Base-by-base conservation (phyloP, 1,140 invertebrate genomes). In the Habropoda laboriosa region DNA sequence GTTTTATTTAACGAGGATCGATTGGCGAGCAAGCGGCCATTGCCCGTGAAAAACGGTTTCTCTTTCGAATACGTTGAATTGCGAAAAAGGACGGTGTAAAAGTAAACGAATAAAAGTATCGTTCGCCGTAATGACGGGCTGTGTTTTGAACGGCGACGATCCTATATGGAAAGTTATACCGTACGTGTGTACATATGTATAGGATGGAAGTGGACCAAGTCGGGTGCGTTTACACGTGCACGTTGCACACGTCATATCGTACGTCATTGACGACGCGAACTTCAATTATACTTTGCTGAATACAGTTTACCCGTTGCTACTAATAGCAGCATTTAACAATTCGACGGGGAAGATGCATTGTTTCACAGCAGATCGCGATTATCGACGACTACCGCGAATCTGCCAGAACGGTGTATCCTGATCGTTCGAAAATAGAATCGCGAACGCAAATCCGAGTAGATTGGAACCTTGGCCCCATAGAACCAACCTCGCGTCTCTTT, bases 1-100 rank as follows among this genome's bases (percentile, higher is more conserved):
- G 70, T 42, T 80, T 71, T 58, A 79, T 63, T 74, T 82, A 82
- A 83, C 53, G 74, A 82, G 70, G 61, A 82, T 83, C 75, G 82
- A 82, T 82, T 24, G 74, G 53, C 61, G 13, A 51, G 49, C 55
- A 10, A 51, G 49, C 55, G 30, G 18, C 18, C 24, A 51, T 70
- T 60, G 61, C 67, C 27, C 32, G 3, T 16, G 16, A 12, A 38
- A 42, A 64, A 21, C 21, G 8, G 16, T 47, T 30, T 53, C 32
- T 24, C 35, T 53, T 70, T 38, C 1, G 4, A 12, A 4, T 8
- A n/a, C 0, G 13, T 3, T n/a, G n/a, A n/a, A n/a, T n/a, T n/a
- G n/a, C n/a, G n/a, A n/a, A n/a, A n/a, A n/a, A n/a, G n/a, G n/a
- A n/a, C n/a, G n/a, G n/a, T n/a, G n/a, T n/a, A n/a, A n/a, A n/a